phyloP scores from a whole-genome alignment of 2,113 vertebrate genomes.

The Chloebia gouldiae region DNA sequence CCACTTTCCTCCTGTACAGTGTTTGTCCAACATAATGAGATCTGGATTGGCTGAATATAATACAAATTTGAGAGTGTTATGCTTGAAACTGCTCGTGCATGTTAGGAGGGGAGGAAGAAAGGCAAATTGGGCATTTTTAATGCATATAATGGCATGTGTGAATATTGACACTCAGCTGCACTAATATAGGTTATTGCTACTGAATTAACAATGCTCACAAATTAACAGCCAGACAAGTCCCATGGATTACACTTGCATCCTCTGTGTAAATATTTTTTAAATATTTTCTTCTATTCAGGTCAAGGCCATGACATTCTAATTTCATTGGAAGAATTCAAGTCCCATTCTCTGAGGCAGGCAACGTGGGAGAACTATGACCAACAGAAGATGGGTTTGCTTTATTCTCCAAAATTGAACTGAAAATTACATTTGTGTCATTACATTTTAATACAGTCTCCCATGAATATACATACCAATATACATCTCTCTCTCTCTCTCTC shows the following conservation, averaged over 20 bases:
- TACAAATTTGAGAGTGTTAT: slow-evolving; percentile 54
- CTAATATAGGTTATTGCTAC: slow-evolving; percentile 40
- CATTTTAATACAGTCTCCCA: not conserved
- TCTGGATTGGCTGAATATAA: slow-evolving; percentile 65
- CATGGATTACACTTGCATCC: not conserved
- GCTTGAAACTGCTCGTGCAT: slow-evolving; percentile 27
- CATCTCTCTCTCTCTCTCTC: not conserved
- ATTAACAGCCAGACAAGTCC: slow-evolving; percentile 10
- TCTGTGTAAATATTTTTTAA: not conserved
- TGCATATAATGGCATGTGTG: slow-evolving; percentile 25
- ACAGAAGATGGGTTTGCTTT: slow-evolving; percentile 20
- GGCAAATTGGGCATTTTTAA: slow-evolving; percentile 9
- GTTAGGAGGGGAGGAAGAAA: not conserved
- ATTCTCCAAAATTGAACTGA: slow-evolving; percentile 39
- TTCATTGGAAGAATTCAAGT: slow-evolving; percentile 53
- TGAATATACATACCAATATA: not conserved
- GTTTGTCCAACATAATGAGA: slow-evolving; percentile 75
- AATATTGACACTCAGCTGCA: slow-evolving; percentile 58
- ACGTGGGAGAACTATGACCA: not conserved
- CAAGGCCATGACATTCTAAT: slow-evolving; percentile 44
- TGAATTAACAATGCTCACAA: slow-evolving; percentile 49
- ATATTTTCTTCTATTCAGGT: slow-evolving; percentile 46
- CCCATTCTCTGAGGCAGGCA: slow-evolving; percentile 27
- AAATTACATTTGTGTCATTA: slow-evolving; percentile 31
- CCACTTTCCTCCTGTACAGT: slow-evolving; percentile 60